Percentiles rank a stretch among this genome's conserved stretches.
Conservation (phyloP, 2,888 invertebrate species). For the Dusona sp. region DNA sequence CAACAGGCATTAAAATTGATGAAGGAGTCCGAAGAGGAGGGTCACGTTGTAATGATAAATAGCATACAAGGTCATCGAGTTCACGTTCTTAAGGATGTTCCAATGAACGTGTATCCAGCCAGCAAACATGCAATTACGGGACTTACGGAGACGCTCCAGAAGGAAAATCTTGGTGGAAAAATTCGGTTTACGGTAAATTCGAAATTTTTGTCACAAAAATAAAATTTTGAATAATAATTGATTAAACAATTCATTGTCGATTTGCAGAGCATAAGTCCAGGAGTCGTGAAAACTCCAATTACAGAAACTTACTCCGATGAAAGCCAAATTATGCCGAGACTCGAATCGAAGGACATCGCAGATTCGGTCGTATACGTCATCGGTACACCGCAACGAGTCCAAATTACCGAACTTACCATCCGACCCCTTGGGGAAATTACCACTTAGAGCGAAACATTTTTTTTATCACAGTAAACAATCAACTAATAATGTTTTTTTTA, state of each 20-base stretch:
- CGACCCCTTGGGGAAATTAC: conserved; percentile 68
- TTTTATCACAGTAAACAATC: background rate
- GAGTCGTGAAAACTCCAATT: conserved; percentile 87
- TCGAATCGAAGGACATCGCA: conserved; percentile 83
- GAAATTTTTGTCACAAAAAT: background rate
- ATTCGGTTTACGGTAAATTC: conserved; percentile 74
- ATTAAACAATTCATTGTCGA: background rate
- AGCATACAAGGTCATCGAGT: conserved; percentile 84
- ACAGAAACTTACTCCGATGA: conserved; percentile 70
- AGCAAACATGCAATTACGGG: conserved; percentile 87
- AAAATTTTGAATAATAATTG: background rate
- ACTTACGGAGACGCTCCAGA: conserved; percentile 86
- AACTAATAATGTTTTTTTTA: too few relatives aligned
- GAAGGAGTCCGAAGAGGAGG: conserved; percentile 74
- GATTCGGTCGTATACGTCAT: conserved; percentile 82
- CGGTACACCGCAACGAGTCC: conserved; percentile 81
- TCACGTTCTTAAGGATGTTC: conserved; percentile 80
- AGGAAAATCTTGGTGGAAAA: conserved; percentile 84
- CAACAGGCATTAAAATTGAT: conserved; percentile 75
- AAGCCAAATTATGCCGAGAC: conserved; percentile 28
- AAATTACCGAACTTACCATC: conserved; percentile 74
- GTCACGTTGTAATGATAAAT: conserved; percentile 76
- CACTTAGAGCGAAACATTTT: conserved; percentile 4
- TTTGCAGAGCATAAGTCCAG: conserved; percentile 88
- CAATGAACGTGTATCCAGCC: conserved; percentile 86